These are phyloP conservation scores for Caloenas nicobarica DNA, from an alignment of 2,113 vertebrate species.

Conservation along the genomic window DNA sequence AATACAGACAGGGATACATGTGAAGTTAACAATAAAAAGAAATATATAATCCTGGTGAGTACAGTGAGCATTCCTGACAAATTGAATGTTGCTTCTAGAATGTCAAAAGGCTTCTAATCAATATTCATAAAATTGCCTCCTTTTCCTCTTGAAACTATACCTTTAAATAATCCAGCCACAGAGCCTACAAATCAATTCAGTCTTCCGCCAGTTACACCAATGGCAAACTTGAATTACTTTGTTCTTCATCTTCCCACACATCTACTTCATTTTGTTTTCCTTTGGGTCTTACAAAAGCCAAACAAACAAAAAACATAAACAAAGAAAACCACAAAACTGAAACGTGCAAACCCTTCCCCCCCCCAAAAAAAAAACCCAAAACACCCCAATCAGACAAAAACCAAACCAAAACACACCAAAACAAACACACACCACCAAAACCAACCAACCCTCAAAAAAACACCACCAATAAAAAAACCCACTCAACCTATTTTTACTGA, in stretches of 20 bases:
- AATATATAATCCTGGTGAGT: neutral
- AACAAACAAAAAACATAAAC: no score
- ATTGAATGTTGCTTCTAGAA: neutral
- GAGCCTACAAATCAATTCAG: neutral
- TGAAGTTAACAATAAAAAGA: neutral
- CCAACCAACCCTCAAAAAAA: no score
- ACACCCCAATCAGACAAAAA: neutral
- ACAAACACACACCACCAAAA: neutral
- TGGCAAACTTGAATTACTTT: neutral
- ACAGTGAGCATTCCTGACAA: neutral
- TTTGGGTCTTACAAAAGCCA: neutral
- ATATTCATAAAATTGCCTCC: neutral
- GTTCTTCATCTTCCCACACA: neutral
- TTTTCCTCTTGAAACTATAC: neutral
- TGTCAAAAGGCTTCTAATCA: neutral
- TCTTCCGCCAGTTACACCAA: neutral
- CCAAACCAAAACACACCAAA: no score
- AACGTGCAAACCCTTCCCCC: no score
- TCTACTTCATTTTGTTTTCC: neutral
- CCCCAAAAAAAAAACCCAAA: no score
- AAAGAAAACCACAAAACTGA: no score
- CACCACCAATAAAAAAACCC: neutral
- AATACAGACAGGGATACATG: neutral
- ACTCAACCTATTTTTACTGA: neutral
- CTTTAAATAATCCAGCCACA: neutral